phyloP scores from a whole-genome alignment of 2,113 vertebrate species.

The Chaenocephalus aceratus region DNA sequence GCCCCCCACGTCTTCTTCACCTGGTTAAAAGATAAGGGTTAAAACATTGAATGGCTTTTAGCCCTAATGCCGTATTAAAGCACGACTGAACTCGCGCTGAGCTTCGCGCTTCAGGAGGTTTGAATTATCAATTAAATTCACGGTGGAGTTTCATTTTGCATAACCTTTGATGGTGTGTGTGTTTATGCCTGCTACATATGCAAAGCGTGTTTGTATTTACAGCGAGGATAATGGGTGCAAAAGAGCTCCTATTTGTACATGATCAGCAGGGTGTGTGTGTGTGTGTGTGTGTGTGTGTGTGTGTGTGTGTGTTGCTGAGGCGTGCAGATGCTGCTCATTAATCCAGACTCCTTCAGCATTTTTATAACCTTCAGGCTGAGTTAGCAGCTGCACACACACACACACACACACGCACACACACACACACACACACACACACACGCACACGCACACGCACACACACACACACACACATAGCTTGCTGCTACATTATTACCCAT shows the following conservation, averaged over 20 bases:
- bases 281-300: slow-evolving; percentile 23
- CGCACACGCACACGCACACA: too few relatives aligned
- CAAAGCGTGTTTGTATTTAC: slow-evolving; percentile 50
- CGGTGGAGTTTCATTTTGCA: background rate
- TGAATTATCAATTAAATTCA: slow-evolving; percentile 13
- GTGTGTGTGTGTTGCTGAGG: background rate
- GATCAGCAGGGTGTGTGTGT: slow-evolving; percentile 37
- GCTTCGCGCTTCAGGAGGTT: slow-evolving; percentile 15
- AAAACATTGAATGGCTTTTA: too few relatives aligned
- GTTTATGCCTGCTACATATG: background rate
- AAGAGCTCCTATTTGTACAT: slow-evolving; percentile 46
- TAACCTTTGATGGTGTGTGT: background rate
- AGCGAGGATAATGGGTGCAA: slow-evolving; percentile 21
- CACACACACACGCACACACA: too few relatives aligned
- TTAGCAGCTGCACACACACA: slow-evolving; percentile 68
- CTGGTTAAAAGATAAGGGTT: slow-evolving; percentile 70
- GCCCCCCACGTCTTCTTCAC: slow-evolving; percentile 99
- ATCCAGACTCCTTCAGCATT: slow-evolving; percentile 73
- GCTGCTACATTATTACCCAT: slow-evolving; percentile 46
- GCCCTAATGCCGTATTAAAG: too few relatives aligned
- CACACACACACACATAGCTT: too few relatives aligned
- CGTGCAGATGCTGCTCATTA: slow-evolving; percentile 70
- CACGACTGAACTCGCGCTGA: background rate
- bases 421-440: too few relatives aligned
- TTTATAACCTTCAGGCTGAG: slow-evolving; percentile 74